Base-by-base conservation (phyloP, 2,888 invertebrate species). In the Rugalucina vietnamica region DNA sequence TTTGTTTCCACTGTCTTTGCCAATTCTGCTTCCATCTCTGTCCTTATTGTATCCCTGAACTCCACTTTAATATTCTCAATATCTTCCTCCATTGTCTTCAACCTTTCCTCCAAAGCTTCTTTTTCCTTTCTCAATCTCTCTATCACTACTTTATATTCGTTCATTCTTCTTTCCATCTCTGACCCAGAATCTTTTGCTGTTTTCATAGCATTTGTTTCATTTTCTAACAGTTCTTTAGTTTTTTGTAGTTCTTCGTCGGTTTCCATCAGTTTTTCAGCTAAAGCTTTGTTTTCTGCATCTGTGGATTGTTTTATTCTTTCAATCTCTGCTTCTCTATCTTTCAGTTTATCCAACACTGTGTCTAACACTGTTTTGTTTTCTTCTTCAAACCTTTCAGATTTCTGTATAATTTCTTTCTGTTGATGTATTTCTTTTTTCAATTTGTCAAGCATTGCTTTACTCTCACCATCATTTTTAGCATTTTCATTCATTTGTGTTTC, bases 1-100 rank as follows among this genome's bases (percentile, higher is more conserved):
- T 90, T 87, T 12, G 88, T 88, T 54, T 91, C 90, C 0, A 90
- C 32, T 18, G 84, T 80, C 79, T 86, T 86, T 69, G 87, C 85
- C 32, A 85, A 75, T 24, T 87, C 88, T 27, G 84, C 88, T 37
- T 89, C 88, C 69, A 84, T 82, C 34, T 88, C 89, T 36, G 84
- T 81, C 79, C 86, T 86, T 49, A 89, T 37, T 29, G 74, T 78
- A 27, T 90, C 85, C 5, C 79, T 84, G 24, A 85, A 76, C 71
- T 85, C 86, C 10, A 69, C 69, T 21, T 88, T 88, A 43, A 83
- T 74, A 27, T 39, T 83, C 49, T 79, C 76, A 3, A 86, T 74
- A 36, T 85, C 81, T 27, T 79, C 71, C 32, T 72, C 81, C 10
- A 84, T 32, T 76, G 43, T 14, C 24, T 74, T 8, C 2, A 37